A percentile compares a stretch with the other conserved stretches of the same genome.
phyloP scores from a whole-genome alignment of 2,113 vertebrate species.

The Thunnus maccoyii region DNA sequence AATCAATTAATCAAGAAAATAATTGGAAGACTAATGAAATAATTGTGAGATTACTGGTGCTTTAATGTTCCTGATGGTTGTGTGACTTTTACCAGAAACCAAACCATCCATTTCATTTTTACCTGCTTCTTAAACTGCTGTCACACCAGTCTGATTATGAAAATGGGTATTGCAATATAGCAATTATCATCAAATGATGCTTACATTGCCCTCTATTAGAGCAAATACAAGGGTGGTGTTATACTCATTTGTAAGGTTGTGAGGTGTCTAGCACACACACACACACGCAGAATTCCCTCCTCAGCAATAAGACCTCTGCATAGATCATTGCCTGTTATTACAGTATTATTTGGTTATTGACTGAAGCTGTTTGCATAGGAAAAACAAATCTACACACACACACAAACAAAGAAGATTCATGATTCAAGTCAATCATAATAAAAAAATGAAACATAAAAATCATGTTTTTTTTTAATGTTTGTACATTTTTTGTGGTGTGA shows the following conservation, averaged over 20 bases:
- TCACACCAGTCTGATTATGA: slow-evolving; percentile 7
- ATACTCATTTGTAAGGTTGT: slow-evolving; percentile 40
- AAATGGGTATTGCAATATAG: background rate
- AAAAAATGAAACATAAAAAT: background rate
- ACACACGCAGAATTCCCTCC: slow-evolving; percentile 42
- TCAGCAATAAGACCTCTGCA: slow-evolving; percentile 52
- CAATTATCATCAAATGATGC: slow-evolving; percentile 41
- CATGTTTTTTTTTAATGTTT: background rate
- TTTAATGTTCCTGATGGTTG: background rate
- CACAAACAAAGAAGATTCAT: background rate
- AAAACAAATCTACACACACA: slow-evolving; percentile 11
- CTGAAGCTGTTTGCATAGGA: slow-evolving; percentile 34
- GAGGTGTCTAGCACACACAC: slow-evolving; percentile 28
- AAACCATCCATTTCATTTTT: slow-evolving; percentile 9
- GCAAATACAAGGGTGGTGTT: slow-evolving; percentile 32
- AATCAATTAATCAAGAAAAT: background rate
- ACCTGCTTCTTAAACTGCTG: background rate
- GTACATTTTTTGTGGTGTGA: background rate
- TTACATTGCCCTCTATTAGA: slow-evolving; percentile 41
- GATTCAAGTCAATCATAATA: background rate
- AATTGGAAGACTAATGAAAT: background rate
- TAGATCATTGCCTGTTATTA: slow-evolving; percentile 61
- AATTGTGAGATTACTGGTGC: background rate
- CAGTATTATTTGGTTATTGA: slow-evolving; percentile 53
- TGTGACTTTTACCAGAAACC: slow-evolving; percentile 15